phyloP scores from a whole-genome alignment of 2,113 vertebrate species.

The Plectropomus leopardus region DNA sequence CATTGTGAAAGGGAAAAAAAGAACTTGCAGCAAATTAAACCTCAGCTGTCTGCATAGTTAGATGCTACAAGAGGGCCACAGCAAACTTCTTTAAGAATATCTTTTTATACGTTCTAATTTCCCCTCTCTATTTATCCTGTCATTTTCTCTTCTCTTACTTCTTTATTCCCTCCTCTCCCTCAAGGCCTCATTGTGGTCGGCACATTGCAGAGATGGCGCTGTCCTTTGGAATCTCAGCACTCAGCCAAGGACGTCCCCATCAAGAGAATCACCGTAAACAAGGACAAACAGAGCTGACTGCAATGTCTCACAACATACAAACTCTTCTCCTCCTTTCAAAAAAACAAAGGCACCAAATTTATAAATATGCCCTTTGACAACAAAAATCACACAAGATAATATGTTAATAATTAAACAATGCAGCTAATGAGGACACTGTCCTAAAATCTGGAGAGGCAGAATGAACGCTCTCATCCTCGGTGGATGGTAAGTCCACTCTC shows the following conservation, averaged over 20 bases:
- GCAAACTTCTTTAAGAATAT: background rate
- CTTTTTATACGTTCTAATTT: background rate
- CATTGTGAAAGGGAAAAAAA: background rate
- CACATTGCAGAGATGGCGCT: constrained; percentile 17
- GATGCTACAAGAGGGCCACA: background rate
- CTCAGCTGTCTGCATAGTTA: background rate
- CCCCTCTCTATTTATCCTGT: background rate
- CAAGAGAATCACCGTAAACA: constrained; percentile 26
- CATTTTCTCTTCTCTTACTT: background rate
- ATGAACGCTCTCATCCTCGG: constrained; percentile 35
- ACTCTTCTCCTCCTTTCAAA: constrained; percentile 5
- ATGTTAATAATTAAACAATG: constrained; percentile 45
- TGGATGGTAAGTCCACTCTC: constrained; percentile 37
- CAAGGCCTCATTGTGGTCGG: constrained; percentile 41
- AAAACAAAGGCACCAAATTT: background rate
- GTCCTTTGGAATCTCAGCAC: constrained; percentile 32
- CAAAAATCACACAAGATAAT: constrained; percentile 13
- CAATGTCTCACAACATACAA: constrained; percentile 23
- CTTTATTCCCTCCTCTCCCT: constrained; percentile 1
- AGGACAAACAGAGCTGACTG: constrained; percentile 18
- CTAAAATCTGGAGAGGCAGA: constrained; percentile 5
- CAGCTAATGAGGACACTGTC: constrained; percentile 45
- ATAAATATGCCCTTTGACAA: constrained; percentile 37
- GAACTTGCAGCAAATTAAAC: background rate
- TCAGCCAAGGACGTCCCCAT: constrained; percentile 34